These are phyloP conservation scores for Felis catus DNA, from an alignment of 2,113 vertebrate species.

Conservation along the genomic window DNA sequence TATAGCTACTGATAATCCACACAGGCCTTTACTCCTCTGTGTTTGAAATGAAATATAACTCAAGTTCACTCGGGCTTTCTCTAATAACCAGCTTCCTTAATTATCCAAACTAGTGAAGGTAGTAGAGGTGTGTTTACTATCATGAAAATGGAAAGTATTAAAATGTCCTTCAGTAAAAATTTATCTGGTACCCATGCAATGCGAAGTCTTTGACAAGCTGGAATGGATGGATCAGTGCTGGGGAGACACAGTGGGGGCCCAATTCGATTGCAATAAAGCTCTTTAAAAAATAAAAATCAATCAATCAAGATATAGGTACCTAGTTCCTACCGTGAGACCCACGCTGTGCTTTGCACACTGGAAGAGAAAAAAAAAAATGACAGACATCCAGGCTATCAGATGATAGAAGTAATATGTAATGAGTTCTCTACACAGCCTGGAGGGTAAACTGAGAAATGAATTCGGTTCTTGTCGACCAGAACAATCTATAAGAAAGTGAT, in stretches of 20 bases:
- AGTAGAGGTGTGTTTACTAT: not conserved
- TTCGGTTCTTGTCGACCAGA: not conserved
- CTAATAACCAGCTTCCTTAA: not conserved
- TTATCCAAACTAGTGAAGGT: not conserved
- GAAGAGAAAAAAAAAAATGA: not conserved
- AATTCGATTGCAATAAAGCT: not conserved
- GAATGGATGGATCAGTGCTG: not conserved
- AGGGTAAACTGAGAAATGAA: not conserved
- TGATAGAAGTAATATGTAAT: not conserved
- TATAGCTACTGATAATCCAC: not conserved
- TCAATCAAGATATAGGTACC: not conserved
- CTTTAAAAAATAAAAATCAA: conserved; percentile 21
- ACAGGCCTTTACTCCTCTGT: not conserved
- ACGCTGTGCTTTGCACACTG: not conserved
- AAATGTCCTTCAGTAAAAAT: conserved; percentile 1
- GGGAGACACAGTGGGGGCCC: not conserved
- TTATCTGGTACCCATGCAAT: not conserved
- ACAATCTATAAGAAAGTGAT: not conserved
- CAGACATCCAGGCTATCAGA: not conserved
- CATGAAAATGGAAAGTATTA: not conserved
- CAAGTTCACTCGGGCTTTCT: not conserved
- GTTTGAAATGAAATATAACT: conserved; percentile 24
- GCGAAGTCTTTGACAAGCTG: not conserved
- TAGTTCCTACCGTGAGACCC: not conserved
- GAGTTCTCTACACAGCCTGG: not conserved